Evolutionary conservation across 2,113 vertebrate genomes (phyloP), one percentile per base, ranked within the genome.

Genomic region (Phrynosoma platyrhinos): DNA sequence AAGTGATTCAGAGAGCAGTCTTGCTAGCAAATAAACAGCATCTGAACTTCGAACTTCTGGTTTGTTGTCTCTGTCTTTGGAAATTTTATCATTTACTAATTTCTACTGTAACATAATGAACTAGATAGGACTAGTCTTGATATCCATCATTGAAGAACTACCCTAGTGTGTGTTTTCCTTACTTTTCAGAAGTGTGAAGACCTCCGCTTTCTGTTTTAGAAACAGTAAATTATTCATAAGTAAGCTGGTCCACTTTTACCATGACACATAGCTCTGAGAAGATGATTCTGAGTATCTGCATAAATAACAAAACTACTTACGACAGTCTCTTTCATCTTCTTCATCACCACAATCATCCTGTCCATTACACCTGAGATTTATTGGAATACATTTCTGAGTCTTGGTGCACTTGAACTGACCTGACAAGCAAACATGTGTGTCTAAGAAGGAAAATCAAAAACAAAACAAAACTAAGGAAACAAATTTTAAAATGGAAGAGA

Each of bases 401-500:
- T 97, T 97, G 4, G 97, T 98, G 94, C 99, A 99, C 95, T 99
- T 99, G 95, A 99, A 99, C 91, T 99, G 99, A 74, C 98, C 98
- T 1, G 99, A 98, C 90, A 99, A 96, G 90, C 99, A 99, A 91
- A 99, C 97, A 55, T 99, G 98, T 0, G 98, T 98, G 91, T 99
- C 99, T 99, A 93, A 18, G 88, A 7, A 87, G 72, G 85, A 47
- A 16, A 72, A 68, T 72, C 36, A 36, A 36, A 36, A 36, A 36
- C 36, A 79, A 0, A 74, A 82, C n/a, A 72, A 23, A 64, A 42
- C 68, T 2, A 82, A 79, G 2, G 4, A 71, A 79, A 55, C n/a
- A 77, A 87, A 88, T 5, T 1, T 25, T 69, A 27, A 0, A 21
- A 47, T 62, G n/a, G 16, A 7, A 47, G 47, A 47, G 47, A 47